Base-by-base conservation (phyloP, 2,113 vertebrate species). In the Coptodon rendalli region DNA sequence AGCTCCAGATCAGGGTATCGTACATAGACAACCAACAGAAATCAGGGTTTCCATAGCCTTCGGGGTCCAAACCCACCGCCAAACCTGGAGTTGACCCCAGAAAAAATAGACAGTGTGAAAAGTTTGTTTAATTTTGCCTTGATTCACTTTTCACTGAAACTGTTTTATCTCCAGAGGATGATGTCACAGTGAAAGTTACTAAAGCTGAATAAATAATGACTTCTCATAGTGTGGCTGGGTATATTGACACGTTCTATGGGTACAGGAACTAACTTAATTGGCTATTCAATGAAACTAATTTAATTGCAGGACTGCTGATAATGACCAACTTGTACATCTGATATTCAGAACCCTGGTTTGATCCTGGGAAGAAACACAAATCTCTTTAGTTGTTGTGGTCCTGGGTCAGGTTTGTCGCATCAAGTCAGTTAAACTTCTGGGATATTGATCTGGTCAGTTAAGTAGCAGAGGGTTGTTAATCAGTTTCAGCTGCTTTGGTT, bases 21-120 rank as follows among this genome's bases (percentile, higher is more conserved):
- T 98, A 97, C 91, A 99, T 93, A 19, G 98, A 98, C 52, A 99
- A 95, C 98, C 98, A 99, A 87, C 98, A 99, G 96, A 98, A 99
- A 88, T 99, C 98, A 0, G 98, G 97, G 95, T 98, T 99, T 16
- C 98, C 98, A 1, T 99, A 99, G 45, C 98, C 98, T 93, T 99
- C 98, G 0, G 98, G 98, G 86, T 99, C 98, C 91, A 99, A 93
- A 16, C 98, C 98, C 81, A 99, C 98, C 0, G 98, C 98, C 79
- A 99, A 89, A 83, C 98, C 98, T 98, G 93, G 3, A 63, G 31
- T 88, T 81, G 78, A 34, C 81, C 14, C 13, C 24, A 90, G 9
- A 88, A 13, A 68, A 61, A 43, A 50, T 7, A 79, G 7, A 29
- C 16, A 2, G 12, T 4, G n/a, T 19, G 9, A 11, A 17, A 10